These are phyloP conservation scores for Acanthurus lineatus DNA, from an alignment of 2,797 vertebrate genomes.

Conservation along the genomic window DNA sequence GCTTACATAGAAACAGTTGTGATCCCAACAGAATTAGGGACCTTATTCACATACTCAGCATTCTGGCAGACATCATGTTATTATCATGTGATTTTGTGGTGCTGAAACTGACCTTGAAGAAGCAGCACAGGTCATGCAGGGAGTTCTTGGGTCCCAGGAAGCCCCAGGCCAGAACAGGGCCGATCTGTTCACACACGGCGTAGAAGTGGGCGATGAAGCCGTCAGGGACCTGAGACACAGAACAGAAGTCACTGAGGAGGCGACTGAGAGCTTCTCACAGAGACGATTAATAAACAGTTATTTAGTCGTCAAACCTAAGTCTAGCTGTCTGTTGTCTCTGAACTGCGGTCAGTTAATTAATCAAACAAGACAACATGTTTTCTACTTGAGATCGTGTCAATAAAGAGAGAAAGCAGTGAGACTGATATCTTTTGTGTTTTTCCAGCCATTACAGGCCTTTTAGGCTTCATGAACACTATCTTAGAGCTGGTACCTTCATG, in stretches of 20 bases:
- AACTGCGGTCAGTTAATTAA: too few species aligned
- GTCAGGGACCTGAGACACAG: constrained; percentile 86
- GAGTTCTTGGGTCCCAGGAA: constrained; percentile 95
- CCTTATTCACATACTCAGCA: too few species aligned
- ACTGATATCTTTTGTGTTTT: neutral
- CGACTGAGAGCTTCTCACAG: too few species aligned
- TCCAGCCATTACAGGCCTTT: too few species aligned
- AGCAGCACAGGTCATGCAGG: constrained; percentile 94
- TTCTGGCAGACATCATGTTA: too few species aligned
- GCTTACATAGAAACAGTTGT: too few species aligned
- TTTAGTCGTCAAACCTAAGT: neutral
- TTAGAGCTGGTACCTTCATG: constrained; percentile 88
- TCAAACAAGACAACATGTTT: too few species aligned
- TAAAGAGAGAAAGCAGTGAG: neutral
- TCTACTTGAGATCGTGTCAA: neutral
- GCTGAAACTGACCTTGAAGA: constrained; percentile 92
- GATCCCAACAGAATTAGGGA: too few species aligned
- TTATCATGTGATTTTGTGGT: neutral
- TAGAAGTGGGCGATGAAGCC: constrained; percentile 98
- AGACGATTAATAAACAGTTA: neutral
- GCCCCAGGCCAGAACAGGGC: constrained; percentile 97
- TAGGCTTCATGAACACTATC: too few species aligned
- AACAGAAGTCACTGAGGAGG: neutral
- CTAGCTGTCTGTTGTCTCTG: too few species aligned
- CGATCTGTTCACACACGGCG: constrained; percentile 94